Evolutionary conservation across 2,113 vertebrate genomes (phyloP).

Genomic region (Mesitornis unicolor): DNA sequence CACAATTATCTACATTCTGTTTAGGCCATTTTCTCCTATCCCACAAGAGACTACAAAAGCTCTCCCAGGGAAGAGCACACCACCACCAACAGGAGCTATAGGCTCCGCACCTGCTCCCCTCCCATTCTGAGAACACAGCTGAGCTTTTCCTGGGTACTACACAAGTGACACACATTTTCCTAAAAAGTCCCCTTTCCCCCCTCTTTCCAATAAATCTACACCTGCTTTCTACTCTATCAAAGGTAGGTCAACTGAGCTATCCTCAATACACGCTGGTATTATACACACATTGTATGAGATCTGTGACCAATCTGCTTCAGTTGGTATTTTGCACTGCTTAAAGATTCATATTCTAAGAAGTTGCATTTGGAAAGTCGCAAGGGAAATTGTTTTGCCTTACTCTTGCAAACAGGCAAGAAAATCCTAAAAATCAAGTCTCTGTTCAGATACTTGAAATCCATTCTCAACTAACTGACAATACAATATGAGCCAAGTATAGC

Average conservation of each 20-base stretch:
- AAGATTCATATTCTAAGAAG: neutral
- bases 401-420: neutral
- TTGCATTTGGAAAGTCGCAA: neutral
- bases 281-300: fast-evolving
- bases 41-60: neutral
- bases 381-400: neutral
- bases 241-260: neutral
- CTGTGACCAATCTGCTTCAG: neutral
- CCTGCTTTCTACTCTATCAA: neutral
- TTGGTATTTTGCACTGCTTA: neutral
- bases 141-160: neutral
- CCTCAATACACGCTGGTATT: neutral
- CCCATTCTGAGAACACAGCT: fast-evolving
- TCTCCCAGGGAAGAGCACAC: neutral
- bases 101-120: neutral
- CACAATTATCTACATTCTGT: neutral
- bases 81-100: neutral
- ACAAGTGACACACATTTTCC: neutral
- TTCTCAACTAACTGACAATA: neutral
- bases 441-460: neutral
- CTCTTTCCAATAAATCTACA: neutral
- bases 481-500: neutral
- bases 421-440: neutral
- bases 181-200: neutral
- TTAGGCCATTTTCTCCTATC: neutral